Percentiles rank a stretch among this genome's conserved stretches.
Evolutionary conservation across 2,113 vertebrate genomes (phyloP).

Genomic region (Fulmarus glacialis): DNA sequence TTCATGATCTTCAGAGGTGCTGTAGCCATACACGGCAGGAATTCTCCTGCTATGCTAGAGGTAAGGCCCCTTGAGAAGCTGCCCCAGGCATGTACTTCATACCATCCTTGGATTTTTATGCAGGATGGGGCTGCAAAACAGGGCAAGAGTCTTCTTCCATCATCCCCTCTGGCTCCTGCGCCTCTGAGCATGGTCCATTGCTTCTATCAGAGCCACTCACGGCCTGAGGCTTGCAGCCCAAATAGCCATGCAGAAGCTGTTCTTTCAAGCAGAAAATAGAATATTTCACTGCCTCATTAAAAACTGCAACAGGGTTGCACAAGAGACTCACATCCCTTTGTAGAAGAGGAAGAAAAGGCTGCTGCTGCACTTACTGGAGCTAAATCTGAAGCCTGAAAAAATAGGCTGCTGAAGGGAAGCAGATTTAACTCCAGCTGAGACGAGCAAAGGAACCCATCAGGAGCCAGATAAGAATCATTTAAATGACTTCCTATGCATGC

Average conservation of each 20-base stretch:
- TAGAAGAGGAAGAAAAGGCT: background rate
- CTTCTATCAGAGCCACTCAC: background rate
- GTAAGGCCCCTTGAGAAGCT: background rate
- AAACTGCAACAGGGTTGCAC: background rate
- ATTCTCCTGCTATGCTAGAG: background rate
- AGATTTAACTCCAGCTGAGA: background rate
- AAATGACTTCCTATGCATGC: background rate
- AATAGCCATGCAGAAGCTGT: background rate
- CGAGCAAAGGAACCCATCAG: background rate
- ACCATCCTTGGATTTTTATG: background rate
- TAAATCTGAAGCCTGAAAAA: background rate
- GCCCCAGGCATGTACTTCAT: accelerated
- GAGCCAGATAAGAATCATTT: background rate
- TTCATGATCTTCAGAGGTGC: background rate
- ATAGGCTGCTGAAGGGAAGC: background rate
- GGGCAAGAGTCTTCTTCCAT: background rate
- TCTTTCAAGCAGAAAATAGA: background rate
- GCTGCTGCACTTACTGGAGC: background rate
- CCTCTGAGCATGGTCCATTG: background rate
- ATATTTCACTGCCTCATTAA: background rate
- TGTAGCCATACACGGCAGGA: background rate
- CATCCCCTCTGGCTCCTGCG: background rate
- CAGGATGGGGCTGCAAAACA: background rate
- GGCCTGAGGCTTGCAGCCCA: background rate
- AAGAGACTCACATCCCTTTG: background rate